Percentiles rank a stretch among this genome's conserved stretches.
Evolutionary conservation across 2,888 invertebrate species (phyloP).

Genomic region (Phrixothrix hirtus): DNA sequence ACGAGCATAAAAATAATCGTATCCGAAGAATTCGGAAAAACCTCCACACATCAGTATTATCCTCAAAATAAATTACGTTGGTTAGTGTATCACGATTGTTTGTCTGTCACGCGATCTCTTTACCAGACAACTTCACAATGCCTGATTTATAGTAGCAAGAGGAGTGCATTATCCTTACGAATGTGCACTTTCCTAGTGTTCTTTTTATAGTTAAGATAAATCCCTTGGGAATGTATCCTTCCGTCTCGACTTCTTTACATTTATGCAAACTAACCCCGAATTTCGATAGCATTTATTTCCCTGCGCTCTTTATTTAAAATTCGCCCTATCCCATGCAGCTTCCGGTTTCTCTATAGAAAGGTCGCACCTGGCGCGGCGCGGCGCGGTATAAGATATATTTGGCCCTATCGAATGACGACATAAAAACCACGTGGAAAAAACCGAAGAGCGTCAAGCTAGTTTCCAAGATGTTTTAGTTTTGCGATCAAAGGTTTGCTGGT

Average conservation of each 20-base stretch:
- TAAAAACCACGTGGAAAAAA: not conserved
- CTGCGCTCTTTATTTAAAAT: not conserved
- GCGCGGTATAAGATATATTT: not conserved
- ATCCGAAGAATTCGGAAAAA: too few species aligned
- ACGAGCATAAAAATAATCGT: not conserved
- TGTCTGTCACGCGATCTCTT: slow-evolving; percentile 13
- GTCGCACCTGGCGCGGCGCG: slow-evolving; percentile 6
- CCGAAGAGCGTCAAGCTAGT: not conserved
- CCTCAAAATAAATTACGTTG: slow-evolving; percentile 8
- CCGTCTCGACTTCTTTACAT: not conserved
- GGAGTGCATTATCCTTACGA: slow-evolving; percentile 12
- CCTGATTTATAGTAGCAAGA: slow-evolving; percentile 13
- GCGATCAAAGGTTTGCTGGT: not conserved
- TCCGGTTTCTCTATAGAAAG: slow-evolving; percentile 13
- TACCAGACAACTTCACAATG: slow-evolving; percentile 8
- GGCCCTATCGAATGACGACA: not conserved
- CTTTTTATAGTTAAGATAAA: slow-evolving; percentile 2
- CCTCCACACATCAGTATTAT: not conserved
- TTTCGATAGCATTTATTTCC: not conserved
- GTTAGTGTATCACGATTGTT: slow-evolving; percentile 4
- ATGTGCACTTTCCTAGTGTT: slow-evolving; percentile 5
- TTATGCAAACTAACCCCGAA: not conserved
- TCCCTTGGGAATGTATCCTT: slow-evolving; percentile 5
- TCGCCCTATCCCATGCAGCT: slow-evolving; percentile 6
- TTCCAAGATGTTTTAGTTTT: not conserved